phyloP scores from a whole-genome alignment of 92 coral and sea anemone genomes.

The Bergia sp. region DNA sequence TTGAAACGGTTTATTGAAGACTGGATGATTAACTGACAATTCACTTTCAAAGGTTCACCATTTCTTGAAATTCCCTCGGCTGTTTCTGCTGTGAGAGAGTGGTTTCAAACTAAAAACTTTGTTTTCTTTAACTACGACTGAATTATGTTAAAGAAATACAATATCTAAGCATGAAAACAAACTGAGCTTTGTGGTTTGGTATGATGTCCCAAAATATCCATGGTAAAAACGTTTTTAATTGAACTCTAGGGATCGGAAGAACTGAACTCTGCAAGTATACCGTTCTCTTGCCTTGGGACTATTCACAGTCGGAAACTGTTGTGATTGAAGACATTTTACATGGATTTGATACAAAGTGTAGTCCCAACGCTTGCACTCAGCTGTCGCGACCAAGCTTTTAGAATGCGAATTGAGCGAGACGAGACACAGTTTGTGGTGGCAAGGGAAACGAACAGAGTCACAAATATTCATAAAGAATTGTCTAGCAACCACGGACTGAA shows the following conservation, averaged over 20 bases:
- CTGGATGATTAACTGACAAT: neutral
- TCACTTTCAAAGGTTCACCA: neutral
- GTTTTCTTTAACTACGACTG: neutral
- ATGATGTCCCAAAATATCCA: neutral
- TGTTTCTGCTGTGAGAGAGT: neutral
- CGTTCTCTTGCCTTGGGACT: constrained; percentile 4
- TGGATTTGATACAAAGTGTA: neutral
- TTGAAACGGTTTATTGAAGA: neutral
- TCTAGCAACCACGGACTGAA: constrained; percentile 19
- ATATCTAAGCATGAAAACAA: neutral
- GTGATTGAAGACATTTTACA: neutral
- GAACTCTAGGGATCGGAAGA: too few relatives aligned
- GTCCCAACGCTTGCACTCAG: neutral
- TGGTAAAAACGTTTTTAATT: neutral
- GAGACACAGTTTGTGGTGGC: constrained; percentile 6
- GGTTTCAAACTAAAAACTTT: neutral
- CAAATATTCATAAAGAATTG: constrained; percentile 35
- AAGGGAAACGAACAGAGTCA: constrained; percentile 9
- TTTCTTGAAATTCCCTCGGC: neutral
- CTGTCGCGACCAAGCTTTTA: constrained; percentile 4
- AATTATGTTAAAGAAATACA: neutral
- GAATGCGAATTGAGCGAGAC: constrained; percentile 22
- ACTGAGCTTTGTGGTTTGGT: neutral
- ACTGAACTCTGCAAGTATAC: neutral
- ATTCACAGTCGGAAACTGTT: neutral